Percentiles rank a stretch among this genome's conserved stretches.
phyloP scores from a whole-genome alignment of 2,888 invertebrate genomes.

The Nomada goodeniana region DNA sequence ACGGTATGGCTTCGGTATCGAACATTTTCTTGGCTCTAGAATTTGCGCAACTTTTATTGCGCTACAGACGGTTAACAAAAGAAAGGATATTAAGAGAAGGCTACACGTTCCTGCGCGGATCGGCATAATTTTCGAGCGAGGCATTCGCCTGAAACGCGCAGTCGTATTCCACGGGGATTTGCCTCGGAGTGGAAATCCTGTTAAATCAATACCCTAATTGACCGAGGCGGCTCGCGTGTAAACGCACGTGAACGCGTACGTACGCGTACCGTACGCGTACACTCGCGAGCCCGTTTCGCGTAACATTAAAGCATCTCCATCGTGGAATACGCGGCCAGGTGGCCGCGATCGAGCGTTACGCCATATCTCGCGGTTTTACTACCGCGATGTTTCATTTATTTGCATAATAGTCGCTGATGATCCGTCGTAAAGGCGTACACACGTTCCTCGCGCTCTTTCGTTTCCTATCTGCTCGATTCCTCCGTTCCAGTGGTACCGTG shows the following conservation, averaged over 20 bases:
- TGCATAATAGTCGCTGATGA: constrained; percentile 59
- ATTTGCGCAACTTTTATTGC: no score
- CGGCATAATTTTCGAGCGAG: not conserved
- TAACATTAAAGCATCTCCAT: constrained; percentile 10
- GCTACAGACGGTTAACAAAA: no score
- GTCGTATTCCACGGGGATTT: not conserved
- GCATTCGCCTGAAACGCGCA: not conserved
- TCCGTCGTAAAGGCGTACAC: constrained; percentile 47
- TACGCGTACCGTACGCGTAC: not conserved
- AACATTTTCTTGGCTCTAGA: no score
- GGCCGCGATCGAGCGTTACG: constrained; percentile 37
- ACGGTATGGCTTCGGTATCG: no score
- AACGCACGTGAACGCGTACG: constrained; percentile 19
- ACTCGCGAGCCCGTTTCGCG: not conserved
- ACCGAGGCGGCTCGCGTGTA: constrained; percentile 6
- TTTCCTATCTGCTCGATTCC: not conserved
- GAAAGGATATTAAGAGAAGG: no score
- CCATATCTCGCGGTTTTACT: constrained; percentile 54
- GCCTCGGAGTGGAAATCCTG: constrained; percentile 15
- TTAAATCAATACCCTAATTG: constrained; percentile 38
- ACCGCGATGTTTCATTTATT: constrained; percentile 47
- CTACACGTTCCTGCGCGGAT: no score
- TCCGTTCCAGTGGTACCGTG: not conserved
- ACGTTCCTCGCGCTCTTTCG: constrained; percentile 23
- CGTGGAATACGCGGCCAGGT: constrained; percentile 5